Conservation (phyloP, 2,113 vertebrate genomes). For the Platysternon megacephalum region DNA sequence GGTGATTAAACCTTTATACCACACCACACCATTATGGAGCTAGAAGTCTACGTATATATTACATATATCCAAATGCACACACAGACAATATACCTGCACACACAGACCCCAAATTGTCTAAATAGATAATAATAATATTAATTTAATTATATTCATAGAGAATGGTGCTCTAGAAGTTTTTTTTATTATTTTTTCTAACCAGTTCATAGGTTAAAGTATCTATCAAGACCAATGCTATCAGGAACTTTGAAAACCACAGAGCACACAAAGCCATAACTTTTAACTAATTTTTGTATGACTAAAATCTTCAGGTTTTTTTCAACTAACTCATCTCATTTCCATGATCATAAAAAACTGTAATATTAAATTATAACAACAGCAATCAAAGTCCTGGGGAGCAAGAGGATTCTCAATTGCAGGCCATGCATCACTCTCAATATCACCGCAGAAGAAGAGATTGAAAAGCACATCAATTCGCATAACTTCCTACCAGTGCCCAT, state of each 20-base stretch:
- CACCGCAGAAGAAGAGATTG: slow-evolving; percentile 68
- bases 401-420: slow-evolving; percentile 77
- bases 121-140: neutral
- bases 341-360: slow-evolving; percentile 67
- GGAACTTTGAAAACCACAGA: neutral
- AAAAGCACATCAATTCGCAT: slow-evolving; percentile 78
- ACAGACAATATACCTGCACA: neutral
- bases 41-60: accelerated
- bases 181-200: neutral
- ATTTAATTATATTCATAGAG: neutral
- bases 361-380: slow-evolving; percentile 83
- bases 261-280: neutral
- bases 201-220: accelerated
- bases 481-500: slow-evolving; percentile 74
- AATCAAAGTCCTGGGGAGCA: slow-evolving; percentile 83
- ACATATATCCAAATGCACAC: accelerated
- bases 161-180: neutral
- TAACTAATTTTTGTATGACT: slow-evolving; percentile 42
- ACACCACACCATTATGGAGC: neutral
- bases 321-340: slow-evolving; percentile 73
- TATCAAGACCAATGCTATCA: neutral
- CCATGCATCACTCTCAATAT: slow-evolving; percentile 72
- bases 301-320: slow-evolving; percentile 43
- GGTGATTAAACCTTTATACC: neutral
- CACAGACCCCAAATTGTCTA: neutral